Percentiles rank a stretch among this genome's conserved stretches.
phyloP scores from a whole-genome alignment of 1,140 invertebrate species.

The Phortica variegata region DNA sequence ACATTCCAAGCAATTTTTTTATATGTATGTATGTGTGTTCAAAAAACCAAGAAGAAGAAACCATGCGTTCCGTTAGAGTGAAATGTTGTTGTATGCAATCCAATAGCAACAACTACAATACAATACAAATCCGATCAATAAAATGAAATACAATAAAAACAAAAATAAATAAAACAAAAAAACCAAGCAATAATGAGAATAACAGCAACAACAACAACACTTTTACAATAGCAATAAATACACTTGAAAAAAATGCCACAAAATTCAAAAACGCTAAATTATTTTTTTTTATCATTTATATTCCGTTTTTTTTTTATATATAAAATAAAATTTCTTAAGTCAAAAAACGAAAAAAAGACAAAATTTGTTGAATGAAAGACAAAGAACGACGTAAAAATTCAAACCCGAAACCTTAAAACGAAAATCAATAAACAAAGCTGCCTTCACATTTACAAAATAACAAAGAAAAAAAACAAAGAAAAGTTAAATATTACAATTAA shows the following conservation, averaged over 20 bases:
- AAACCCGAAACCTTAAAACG: conserved; percentile 42
- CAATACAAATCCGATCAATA: conserved; percentile 15
- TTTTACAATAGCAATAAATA: conserved; percentile 36
- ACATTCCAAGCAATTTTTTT: conserved; percentile 1
- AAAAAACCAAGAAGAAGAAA: conserved; percentile 19
- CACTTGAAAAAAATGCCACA: conserved; percentile 29
- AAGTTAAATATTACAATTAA: no score
- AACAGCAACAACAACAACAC: conserved; percentile 35
- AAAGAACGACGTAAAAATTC: conserved; percentile 6
- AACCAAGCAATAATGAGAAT: conserved; percentile 24
- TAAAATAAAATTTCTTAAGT: conserved; percentile 12
- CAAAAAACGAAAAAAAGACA: conserved; percentile 2
- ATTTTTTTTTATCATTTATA: no score
- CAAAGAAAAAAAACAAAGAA: no score
- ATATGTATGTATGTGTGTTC: background rate
- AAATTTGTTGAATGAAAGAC: conserved; percentile 16
- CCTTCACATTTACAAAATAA: conserved; percentile 53
- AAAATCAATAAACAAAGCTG: conserved; percentile 58
- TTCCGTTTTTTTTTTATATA: conserved; percentile 11
- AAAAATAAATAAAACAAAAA: conserved; percentile 25
- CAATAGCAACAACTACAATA: conserved; percentile 21
- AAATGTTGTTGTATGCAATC: no score
- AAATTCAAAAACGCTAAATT: conserved; percentile 38
- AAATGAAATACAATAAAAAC: conserved; percentile 33
- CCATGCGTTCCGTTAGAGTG: no score